Evolutionary conservation across 1,140 invertebrate species (phyloP).

Genomic region (Coptotermes formosanus): DNA sequence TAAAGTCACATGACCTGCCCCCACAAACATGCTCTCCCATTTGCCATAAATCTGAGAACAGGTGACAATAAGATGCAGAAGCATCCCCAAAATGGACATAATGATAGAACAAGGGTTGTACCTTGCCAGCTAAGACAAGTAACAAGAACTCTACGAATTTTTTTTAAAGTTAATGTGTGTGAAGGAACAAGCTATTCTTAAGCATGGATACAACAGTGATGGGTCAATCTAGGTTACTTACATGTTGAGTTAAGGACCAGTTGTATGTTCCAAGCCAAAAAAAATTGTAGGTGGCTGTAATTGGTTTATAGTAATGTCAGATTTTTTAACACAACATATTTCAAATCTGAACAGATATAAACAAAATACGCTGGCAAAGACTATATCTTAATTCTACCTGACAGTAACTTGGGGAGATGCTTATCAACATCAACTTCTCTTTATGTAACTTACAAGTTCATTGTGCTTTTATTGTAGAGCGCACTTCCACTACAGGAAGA

Average conservation of each 20-base stretch:
- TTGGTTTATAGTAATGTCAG: background rate
- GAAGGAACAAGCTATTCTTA: background rate
- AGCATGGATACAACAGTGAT: background rate
- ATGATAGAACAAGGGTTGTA: background rate
- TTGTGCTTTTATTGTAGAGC: background rate
- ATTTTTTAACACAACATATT: conserved; percentile 3
- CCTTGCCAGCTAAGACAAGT: background rate
- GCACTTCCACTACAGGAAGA: conserved; percentile 31
- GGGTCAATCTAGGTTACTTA: background rate
- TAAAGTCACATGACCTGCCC: background rate
- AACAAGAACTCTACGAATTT: background rate
- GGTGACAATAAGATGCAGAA: background rate
- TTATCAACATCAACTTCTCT: conserved; percentile 20
- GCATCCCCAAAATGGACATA: background rate
- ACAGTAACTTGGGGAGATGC: background rate
- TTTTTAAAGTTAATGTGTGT: background rate
- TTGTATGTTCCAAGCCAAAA: conserved; percentile 16
- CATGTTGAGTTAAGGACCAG: background rate
- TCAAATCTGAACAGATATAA: background rate
- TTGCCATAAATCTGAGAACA: background rate
- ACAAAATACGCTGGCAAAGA: background rate
- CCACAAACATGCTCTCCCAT: background rate
- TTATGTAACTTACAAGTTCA: conserved; percentile 13
- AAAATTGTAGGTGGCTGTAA: background rate
- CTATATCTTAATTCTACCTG: conserved; percentile 20